These are phyloP conservation scores for Scelioninae gen. 2 DNA, from an alignment of 2,888 invertebrate genomes.

Conservation along the genomic window DNA sequence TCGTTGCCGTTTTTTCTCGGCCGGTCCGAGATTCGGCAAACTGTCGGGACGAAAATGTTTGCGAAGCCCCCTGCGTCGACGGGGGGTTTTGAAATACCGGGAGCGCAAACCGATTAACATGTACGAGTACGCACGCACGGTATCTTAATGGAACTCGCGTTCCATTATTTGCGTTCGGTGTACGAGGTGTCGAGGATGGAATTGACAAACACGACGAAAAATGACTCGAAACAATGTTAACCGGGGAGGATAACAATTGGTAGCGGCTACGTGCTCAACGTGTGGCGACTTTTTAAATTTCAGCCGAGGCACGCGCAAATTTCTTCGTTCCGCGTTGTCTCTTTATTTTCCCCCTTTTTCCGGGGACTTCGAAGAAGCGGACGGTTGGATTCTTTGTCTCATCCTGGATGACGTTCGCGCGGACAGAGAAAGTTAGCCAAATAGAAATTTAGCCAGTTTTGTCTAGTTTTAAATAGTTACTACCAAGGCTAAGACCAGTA, in stretches of 20 bases:
- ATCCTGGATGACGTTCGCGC: too few relatives aligned
- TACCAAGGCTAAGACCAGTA: too few relatives aligned
- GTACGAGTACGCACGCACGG: constrained; percentile 52
- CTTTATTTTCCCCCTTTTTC: too few relatives aligned
- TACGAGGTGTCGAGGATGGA: constrained; percentile 52
- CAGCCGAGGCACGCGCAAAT: too few relatives aligned
- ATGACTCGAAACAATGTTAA: constrained; percentile 46
- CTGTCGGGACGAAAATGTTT: constrained; percentile 33
- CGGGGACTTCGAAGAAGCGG: too few relatives aligned
- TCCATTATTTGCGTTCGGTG: constrained; percentile 52
- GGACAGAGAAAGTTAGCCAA: too few relatives aligned
- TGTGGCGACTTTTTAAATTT: constrained; percentile 32
- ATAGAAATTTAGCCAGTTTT: too few relatives aligned
- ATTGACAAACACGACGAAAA: constrained; percentile 42
- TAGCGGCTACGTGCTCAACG: constrained; percentile 36
- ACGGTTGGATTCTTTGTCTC: too few relatives aligned
- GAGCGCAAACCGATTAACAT: constrained; percentile 56
- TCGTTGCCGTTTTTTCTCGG: not conserved
- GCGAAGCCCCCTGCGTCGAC: too few relatives aligned
- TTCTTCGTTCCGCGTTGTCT: too few relatives aligned
- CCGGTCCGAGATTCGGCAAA: constrained; percentile 17
- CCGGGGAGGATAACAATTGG: constrained; percentile 36
- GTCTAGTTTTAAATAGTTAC: too few relatives aligned
- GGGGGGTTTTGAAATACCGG: constrained; percentile 51
- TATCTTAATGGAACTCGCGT: constrained; percentile 55